Evolutionary conservation across 1,140 invertebrate species (phyloP).

Genomic region (Bacillus rossius): DNA sequence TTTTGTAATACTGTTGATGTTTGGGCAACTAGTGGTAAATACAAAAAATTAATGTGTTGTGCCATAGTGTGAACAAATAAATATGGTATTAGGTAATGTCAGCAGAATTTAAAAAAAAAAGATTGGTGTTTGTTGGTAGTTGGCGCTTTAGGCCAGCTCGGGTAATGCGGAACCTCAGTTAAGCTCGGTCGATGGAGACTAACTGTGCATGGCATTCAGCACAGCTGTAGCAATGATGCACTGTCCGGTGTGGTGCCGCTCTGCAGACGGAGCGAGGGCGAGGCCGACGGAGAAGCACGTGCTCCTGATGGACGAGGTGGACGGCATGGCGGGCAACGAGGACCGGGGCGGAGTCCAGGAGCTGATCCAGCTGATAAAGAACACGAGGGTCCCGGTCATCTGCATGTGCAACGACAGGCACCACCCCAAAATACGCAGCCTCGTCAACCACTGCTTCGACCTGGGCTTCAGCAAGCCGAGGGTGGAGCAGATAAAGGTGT

Average conservation of each 20-base stretch:
- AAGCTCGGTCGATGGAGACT: too few species aligned
- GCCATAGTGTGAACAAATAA: too few species aligned
- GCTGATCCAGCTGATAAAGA: slow-evolving; percentile 89
- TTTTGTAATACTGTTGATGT: slow-evolving; percentile 36
- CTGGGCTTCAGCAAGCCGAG: slow-evolving; percentile 77
- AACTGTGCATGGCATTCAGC: too few species aligned
- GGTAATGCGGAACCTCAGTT: too few species aligned
- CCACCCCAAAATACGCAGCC: slow-evolving; percentile 88
- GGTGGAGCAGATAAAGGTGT: slow-evolving; percentile 85
- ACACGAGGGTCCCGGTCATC: slow-evolving; percentile 86
- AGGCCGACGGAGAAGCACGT: slow-evolving; percentile 64
- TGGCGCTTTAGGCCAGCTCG: too few species aligned
- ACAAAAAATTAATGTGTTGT: slow-evolving; percentile 19
- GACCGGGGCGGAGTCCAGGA: slow-evolving; percentile 96
- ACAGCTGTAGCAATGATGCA: too few species aligned
- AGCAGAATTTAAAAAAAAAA: too few species aligned
- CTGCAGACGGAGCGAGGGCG: too few species aligned
- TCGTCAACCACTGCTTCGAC: slow-evolving; percentile 95
- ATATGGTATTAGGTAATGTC: too few species aligned
- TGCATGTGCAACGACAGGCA: slow-evolving; percentile 99
- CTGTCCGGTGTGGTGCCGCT: too few species aligned
- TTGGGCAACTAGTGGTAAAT: slow-evolving; percentile 13
- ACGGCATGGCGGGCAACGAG: slow-evolving; percentile 99
- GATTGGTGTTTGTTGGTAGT: too few species aligned
- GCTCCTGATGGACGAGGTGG: slow-evolving; percentile 99